Evolutionary conservation across 2,888 invertebrate species (phyloP).

Genomic region (Malachius bipustulatus): DNA sequence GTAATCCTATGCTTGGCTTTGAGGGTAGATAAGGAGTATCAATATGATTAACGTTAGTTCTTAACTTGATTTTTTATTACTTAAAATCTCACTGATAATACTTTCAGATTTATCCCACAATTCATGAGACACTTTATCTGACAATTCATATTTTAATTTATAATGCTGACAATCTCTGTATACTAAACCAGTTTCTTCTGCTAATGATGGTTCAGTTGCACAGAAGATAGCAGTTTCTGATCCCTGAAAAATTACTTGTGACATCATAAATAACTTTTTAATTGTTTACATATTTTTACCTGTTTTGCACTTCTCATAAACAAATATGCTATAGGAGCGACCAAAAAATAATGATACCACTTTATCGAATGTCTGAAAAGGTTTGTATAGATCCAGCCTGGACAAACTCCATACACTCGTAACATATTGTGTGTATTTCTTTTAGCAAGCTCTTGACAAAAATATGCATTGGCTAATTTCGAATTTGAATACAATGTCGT

Average conservation of each 20-base stretch:
- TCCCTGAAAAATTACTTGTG: constrained; percentile 45
- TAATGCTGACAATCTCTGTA: constrained; percentile 63
- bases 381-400: constrained; percentile 69
- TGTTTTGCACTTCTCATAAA: constrained; percentile 62
- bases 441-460: constrained; percentile 51
- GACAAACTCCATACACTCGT: constrained; percentile 58
- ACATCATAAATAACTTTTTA: no score
- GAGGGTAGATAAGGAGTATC: no score
- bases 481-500: constrained; percentile 58
- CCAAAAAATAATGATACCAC: constrained; percentile 62
- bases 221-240: constrained; percentile 69
- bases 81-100: constrained; percentile 18
- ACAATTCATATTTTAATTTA: constrained; percentile 47
- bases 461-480: constrained; percentile 65
- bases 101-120: constrained; percentile 48
- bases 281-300: constrained; percentile 39
- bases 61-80: background rate
- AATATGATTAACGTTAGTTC: no score
- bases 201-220: constrained; percentile 49
- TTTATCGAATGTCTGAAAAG: constrained; percentile 52
- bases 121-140: constrained; percentile 47
- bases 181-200: constrained; percentile 55
- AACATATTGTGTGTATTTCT: constrained; percentile 44
- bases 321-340: constrained; percentile 57
- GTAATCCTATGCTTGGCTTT: no score